A percentile compares a stretch with the other conserved stretches of the same genome.
Evolutionary conservation across 2,113 vertebrate genomes (phyloP).

Genomic region (Brachypodius melanocephalos): DNA sequence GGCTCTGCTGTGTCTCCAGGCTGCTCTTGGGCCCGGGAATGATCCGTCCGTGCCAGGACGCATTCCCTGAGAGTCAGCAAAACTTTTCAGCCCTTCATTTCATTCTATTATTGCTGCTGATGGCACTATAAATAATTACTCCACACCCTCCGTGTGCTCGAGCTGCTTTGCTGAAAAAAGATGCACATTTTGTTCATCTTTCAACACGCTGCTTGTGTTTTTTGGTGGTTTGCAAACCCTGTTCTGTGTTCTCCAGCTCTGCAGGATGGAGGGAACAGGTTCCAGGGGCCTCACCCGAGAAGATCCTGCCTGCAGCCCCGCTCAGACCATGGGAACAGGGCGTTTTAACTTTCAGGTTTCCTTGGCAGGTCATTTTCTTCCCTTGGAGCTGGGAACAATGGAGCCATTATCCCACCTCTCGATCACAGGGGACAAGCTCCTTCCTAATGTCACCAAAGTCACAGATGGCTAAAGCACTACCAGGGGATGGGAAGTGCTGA

Average conservation of each 20-base stretch:
- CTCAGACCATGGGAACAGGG: background rate
- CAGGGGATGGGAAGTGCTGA: background rate
- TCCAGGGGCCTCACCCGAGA: background rate
- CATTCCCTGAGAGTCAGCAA: slow-evolving; percentile 56
- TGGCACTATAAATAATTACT: slow-evolving; percentile 61
- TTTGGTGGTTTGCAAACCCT: background rate
- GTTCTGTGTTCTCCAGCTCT: background rate
- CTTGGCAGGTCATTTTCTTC: background rate
- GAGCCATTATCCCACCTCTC: background rate
- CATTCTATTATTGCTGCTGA: slow-evolving; percentile 50
- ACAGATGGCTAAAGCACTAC: background rate
- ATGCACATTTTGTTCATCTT: background rate
- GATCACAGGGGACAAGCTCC: background rate
- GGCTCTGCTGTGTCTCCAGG: background rate
- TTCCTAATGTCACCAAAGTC: background rate
- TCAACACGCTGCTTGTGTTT: background rate
- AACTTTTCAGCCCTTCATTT: slow-evolving; percentile 63
- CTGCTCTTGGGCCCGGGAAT: background rate
- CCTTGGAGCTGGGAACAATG: slow-evolving; percentile 21
- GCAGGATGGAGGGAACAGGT: background rate
- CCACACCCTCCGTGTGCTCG: slow-evolving; percentile 10
- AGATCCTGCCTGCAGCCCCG: background rate
- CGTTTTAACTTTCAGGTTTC: background rate
- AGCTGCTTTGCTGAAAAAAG: slow-evolving; percentile 33
- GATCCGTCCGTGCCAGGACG: background rate